A percentile compares a stretch with the other conserved stretches of the same genome.
Conservation (phyloP, 2,113 vertebrate species). For the Felis chaus region DNA sequence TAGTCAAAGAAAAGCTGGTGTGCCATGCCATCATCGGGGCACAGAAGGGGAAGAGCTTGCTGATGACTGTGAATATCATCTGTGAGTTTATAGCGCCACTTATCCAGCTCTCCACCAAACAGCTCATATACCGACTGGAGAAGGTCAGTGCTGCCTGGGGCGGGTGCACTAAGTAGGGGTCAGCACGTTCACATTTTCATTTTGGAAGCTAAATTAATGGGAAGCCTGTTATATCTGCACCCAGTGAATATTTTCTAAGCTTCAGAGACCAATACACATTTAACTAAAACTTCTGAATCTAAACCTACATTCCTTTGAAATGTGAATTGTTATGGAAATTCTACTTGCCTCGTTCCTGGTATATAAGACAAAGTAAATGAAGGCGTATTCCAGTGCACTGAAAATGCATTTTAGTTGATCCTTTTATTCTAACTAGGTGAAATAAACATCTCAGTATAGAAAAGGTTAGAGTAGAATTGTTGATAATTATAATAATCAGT, state of each 20-base stretch:
- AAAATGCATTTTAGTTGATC: not conserved
- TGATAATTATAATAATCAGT: not conserved
- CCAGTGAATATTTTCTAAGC: not conserved
- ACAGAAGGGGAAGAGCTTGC: conserved; percentile 68
- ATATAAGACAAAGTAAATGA: not conserved
- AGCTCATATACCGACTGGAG: conserved; percentile 86
- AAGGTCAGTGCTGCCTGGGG: conserved; percentile 83
- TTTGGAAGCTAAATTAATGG: not conserved
- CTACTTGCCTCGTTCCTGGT: not conserved
- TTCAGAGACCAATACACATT: not conserved
- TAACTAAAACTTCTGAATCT: conserved; percentile 13
- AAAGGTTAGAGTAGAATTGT: not conserved
- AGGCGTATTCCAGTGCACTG: not conserved
- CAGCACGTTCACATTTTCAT: not conserved
- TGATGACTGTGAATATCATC: conserved; percentile 86
- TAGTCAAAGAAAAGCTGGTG: conserved; percentile 87
- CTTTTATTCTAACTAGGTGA: not conserved
- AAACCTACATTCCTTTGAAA: conserved; percentile 16
- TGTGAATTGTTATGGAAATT: conserved; percentile 11
- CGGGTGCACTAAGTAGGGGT: too few relatives aligned
- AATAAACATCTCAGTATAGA: not conserved
- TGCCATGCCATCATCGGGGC: conserved; percentile 86
- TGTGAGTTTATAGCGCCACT: conserved; percentile 89
- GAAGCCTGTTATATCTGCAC: not conserved
- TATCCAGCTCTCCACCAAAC: conserved; percentile 85